These are phyloP conservation scores for Herpetotheres cachinnans DNA, from an alignment of 2,113 vertebrate genomes.

Conservation along the genomic window DNA sequence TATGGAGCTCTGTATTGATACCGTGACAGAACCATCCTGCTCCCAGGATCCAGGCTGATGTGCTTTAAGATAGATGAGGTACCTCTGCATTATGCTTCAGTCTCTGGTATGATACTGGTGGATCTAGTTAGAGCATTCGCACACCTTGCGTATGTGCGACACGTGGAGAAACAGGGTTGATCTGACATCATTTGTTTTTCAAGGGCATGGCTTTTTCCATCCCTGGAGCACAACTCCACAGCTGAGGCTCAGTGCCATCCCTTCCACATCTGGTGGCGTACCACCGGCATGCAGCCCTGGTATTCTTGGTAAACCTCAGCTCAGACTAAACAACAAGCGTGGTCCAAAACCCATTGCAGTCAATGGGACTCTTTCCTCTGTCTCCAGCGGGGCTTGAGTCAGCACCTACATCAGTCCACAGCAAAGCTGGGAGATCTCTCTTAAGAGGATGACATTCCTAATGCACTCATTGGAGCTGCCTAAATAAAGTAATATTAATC, in stretches of 20 bases:
- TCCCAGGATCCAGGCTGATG: not conserved
- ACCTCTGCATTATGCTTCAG: not conserved
- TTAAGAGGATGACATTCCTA: not conserved
- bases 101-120: not conserved
- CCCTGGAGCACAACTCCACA: rapidly evolving
- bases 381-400: not conserved
- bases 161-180: not conserved
- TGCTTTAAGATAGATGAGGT: not conserved
- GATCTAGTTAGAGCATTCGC: not conserved
- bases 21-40: not conserved
- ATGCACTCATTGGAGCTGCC: not conserved
- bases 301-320: constrained; percentile 42
- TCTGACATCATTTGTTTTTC: constrained; percentile 22
- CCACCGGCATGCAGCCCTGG: not conserved
- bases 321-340: not conserved
- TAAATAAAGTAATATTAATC: not conserved
- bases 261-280: not conserved
- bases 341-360: not conserved
- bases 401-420: not conserved
- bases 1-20: not conserved
- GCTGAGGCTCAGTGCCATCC: not conserved
- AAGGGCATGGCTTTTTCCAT: constrained; percentile 3
- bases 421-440: not conserved
- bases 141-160: not conserved
- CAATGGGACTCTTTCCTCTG: not conserved